These are phyloP conservation scores for Nymphalis polychloros DNA, from an alignment of 2,888 invertebrate genomes.

Conservation along the genomic window DNA sequence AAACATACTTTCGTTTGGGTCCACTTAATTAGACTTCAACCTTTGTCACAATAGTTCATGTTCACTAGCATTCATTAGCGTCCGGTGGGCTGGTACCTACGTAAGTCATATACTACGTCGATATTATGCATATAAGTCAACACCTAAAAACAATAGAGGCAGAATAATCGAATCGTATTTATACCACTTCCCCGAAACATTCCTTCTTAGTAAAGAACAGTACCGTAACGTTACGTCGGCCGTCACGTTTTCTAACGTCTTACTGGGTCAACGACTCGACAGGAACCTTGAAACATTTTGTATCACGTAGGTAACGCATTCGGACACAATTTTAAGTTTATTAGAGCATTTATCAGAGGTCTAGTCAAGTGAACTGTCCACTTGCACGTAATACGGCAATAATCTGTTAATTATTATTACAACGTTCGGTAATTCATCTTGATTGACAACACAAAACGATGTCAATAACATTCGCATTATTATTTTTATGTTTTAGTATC, in stretches of 20 bases:
- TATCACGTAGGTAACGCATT: slow-evolving; percentile 48
- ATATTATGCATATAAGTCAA: no score
- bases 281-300: slow-evolving; percentile 48
- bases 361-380: slow-evolving; percentile 3
- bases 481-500: not conserved
- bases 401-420: not conserved
- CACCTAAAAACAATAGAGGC: not conserved
- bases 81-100: no score
- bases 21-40: no score
- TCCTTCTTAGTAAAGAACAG: slow-evolving; percentile 29
- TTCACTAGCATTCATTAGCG: no score
- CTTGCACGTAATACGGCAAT: slow-evolving; percentile 4
- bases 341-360: slow-evolving; percentile 17
- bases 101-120: no score
- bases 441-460: slow-evolving; percentile 1
- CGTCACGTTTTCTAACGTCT: slow-evolving; percentile 57
- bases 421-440: not conserved
- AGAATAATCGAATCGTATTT: not conserved
- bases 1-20: no score
- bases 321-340: slow-evolving; percentile 27
- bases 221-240: slow-evolving; percentile 49
- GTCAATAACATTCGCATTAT: not conserved
- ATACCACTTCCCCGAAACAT: not conserved
- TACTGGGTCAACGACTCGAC: slow-evolving; percentile 60
- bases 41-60: no score